These are phyloP conservation scores for Aquatica leii DNA, from an alignment of 2,888 invertebrate genomes.

Conservation along the genomic window DNA sequence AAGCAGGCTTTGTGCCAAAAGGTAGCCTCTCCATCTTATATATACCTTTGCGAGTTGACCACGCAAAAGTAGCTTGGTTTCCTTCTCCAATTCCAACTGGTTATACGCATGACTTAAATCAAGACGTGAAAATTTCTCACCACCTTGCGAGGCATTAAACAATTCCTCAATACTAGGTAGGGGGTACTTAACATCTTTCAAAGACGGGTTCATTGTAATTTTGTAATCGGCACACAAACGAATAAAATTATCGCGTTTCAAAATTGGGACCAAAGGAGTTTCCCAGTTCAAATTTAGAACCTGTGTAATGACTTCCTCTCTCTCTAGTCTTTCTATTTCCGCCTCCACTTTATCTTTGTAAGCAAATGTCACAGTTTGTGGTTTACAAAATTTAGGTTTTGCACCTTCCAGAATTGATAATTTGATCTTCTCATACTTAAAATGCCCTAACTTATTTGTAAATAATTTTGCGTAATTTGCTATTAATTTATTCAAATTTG, in stretches of 20 bases:
- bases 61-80: conserved; percentile 13
- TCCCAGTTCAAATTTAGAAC: not conserved
- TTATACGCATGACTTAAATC: conserved; percentile 6
- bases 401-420: no score
- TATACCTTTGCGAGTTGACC: not conserved
- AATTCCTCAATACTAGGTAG: conserved; percentile 2
- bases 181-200: not conserved
- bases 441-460: not conserved
- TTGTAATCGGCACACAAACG: conserved; percentile 5
- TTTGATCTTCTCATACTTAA: no score
- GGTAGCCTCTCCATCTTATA: conserved; percentile 6
- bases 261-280: not conserved
- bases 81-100: not conserved
- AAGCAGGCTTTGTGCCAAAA: not conserved
- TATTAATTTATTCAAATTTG: not conserved
- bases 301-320: not conserved
- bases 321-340: conserved; percentile 2
- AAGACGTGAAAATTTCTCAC: not conserved
- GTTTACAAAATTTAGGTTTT: not conserved
- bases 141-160: not conserved
- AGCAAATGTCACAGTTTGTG: not conserved
- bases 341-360: not conserved
- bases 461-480: not conserved
- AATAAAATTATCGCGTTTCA: conserved; percentile 1
- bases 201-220: conserved; percentile 2